These are phyloP conservation scores for Cephalopholis sonnerati DNA, from an alignment of 2,113 vertebrate genomes.

Conservation along the genomic window DNA sequence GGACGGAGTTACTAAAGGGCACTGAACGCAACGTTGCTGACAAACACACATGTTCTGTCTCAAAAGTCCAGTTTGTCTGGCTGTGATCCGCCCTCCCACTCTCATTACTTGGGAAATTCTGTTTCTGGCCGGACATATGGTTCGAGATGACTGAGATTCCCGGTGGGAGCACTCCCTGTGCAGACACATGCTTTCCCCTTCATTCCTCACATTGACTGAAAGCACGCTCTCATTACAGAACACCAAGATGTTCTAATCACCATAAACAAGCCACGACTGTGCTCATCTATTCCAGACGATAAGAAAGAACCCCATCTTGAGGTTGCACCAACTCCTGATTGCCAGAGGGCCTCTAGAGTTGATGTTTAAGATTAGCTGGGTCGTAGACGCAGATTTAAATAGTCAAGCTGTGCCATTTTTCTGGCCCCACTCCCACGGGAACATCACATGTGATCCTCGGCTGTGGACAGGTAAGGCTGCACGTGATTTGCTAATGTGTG, in stretches of 20 bases:
- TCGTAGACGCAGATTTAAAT: neutral
- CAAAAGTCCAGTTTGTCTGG: constrained; percentile 18
- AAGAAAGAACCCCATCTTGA: neutral
- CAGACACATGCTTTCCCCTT: constrained; percentile 58
- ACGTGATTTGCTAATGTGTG: neutral
- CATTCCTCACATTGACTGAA: constrained; percentile 53
- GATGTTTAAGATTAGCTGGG: neutral
- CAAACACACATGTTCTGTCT: constrained; percentile 18
- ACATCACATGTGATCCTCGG: neutral
- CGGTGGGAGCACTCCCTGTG: constrained; percentile 49
- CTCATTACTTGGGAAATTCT: constrained; percentile 46
- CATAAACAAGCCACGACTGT: neutral
- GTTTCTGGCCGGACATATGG: constrained; percentile 61
- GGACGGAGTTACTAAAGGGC: neutral
- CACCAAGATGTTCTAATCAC: constrained; percentile 43
- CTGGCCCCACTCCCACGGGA: neutral
- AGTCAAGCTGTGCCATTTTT: neutral
- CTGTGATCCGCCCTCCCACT: constrained; percentile 35
- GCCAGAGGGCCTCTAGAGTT: neutral
- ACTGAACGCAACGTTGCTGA: constrained; percentile 4
- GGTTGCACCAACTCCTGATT: constrained; percentile 1
- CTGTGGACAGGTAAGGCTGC: constrained; percentile 6
- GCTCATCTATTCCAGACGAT: constrained; percentile 4
- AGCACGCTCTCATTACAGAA: constrained; percentile 44
- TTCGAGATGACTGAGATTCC: constrained; percentile 62